Percentiles rank a stretch among this genome's conserved stretches.
phyloP scores from a whole-genome alignment of 2,888 invertebrate genomes.

The Chymomyza fuscimana region DNA sequence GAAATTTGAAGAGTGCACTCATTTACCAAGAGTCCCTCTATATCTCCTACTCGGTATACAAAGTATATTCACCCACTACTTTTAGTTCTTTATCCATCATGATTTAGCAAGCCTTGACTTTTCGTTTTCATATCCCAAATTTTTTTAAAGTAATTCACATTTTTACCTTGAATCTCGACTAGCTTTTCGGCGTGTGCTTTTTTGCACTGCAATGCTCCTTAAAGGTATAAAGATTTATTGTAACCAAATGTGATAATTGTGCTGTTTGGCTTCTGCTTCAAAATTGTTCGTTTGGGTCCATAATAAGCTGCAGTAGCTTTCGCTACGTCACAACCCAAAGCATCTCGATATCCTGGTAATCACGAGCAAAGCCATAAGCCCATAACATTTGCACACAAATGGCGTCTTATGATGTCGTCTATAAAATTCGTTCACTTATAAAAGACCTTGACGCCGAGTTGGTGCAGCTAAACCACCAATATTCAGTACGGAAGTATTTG shows the following conservation, averaged over 20 bases:
- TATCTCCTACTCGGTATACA: too few species aligned
- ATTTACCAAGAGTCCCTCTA: too few species aligned
- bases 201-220: constrained; percentile 54
- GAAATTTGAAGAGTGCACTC: too few species aligned
- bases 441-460: constrained; percentile 67
- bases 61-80: too few species aligned
- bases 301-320: constrained; percentile 39
- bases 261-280: constrained; percentile 71
- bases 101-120: too few species aligned
- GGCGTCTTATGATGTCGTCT: constrained; percentile 65
- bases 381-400: constrained; percentile 16
- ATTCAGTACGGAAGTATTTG: constrained; percentile 43
- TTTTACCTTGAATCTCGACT: background rate
- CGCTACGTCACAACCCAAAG: background rate
- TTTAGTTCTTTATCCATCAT: too few species aligned
- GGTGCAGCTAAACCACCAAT: constrained; percentile 58
- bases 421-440: constrained; percentile 65
- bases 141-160: too few species aligned
- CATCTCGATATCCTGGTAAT: too few species aligned
- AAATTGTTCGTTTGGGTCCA: constrained; percentile 68
- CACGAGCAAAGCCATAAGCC: too few species aligned
- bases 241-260: constrained; percentile 53
- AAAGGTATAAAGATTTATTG: constrained; percentile 51
- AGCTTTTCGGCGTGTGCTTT: constrained; percentile 20
- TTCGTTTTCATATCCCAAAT: too few species aligned